A percentile compares a stretch with the other conserved stretches of the same genome.
phyloP scores from a whole-genome alignment of 2,888 invertebrate species.

The Tipula unca region DNA sequence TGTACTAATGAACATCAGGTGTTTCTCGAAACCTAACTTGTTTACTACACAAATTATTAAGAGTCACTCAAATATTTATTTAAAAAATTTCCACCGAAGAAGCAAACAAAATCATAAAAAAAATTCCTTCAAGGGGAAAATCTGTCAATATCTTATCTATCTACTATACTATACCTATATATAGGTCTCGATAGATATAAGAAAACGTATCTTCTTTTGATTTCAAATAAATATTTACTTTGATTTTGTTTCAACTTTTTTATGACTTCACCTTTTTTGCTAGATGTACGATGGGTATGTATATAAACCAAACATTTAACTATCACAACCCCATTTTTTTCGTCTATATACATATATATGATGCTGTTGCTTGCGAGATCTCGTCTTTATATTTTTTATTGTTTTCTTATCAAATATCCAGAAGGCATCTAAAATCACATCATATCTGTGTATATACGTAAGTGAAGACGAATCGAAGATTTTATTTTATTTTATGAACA shows the following conservation, averaged over 20 bases:
- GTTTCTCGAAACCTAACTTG: background rate
- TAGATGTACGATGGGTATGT: background rate
- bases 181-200: background rate
- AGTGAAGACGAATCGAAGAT: background rate
- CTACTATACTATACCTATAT: background rate
- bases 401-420: constrained; percentile 8
- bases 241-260: background rate
- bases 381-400: background rate
- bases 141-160: background rate
- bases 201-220: background rate
- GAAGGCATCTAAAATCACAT: constrained; percentile 14
- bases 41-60: background rate
- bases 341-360: too few relatives aligned
- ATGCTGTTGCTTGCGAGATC: background rate
- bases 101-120: too few relatives aligned
- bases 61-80: background rate
- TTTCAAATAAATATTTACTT: background rate
- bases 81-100: background rate
- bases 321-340: background rate
- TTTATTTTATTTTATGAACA: background rate
- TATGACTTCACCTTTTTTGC: background rate
- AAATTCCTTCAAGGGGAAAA: background rate
- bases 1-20: background rate
- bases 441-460: background rate
- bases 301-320: background rate